Conservation (phyloP, 1,140 invertebrate species). For the Myzus persicae region DNA sequence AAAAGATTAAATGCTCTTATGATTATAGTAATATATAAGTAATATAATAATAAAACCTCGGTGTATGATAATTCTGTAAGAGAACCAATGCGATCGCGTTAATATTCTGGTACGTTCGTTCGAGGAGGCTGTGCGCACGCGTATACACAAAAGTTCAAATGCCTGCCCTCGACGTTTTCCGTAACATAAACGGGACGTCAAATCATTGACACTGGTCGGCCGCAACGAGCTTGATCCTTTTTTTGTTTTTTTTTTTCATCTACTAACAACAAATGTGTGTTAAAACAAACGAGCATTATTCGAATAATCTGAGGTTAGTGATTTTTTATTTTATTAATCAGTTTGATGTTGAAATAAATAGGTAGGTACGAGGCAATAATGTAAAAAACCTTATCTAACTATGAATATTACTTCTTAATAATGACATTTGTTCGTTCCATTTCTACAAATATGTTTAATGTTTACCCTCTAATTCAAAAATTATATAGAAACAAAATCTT, state of each 20-base stretch:
- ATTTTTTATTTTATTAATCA: conserved; percentile 7
- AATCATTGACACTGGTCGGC: background rate
- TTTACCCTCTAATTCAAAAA: background rate
- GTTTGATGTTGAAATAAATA: background rate
- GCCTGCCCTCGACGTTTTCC: background rate
- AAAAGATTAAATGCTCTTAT: background rate
- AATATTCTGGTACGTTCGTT: background rate
- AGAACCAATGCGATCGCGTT: background rate
- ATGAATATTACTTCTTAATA: background rate
- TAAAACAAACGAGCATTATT: background rate
- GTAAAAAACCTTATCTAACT: no score
- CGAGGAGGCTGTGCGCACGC: background rate
- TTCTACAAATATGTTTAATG: background rate
- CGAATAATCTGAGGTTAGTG: background rate
- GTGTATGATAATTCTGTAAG: background rate
- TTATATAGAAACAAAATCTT: no score
- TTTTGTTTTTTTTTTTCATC: background rate
- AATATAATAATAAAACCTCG: background rate
- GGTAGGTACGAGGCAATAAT: background rate
- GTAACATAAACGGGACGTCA: background rate
- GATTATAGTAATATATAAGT: background rate
- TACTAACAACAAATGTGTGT: background rate
- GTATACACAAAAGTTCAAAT: background rate
- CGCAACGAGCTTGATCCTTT: background rate
- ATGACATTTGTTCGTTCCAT: background rate